Evolutionary conservation across 2,888 invertebrate species (phyloP), one percentile per base, ranked within the genome.

Genomic region (Epistrophe grossulariae): DNA sequence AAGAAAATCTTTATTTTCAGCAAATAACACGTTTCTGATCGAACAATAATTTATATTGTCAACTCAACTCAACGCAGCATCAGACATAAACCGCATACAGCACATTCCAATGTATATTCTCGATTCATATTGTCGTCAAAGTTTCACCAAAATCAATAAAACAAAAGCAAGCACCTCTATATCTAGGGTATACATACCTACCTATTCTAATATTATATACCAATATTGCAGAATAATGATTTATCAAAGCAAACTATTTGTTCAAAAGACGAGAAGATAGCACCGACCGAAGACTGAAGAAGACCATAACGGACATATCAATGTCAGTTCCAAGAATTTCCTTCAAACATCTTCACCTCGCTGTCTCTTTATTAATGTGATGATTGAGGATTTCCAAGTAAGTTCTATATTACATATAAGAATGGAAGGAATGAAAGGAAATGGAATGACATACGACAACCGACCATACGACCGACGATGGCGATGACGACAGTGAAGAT

Each of bases 1-100:
- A 66, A 19, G 17, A 68, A 68, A 50, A 19, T 35, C 35, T 38
- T 50, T 68, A 38, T 50, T 68, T 68, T 50, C 15, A 35, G 8
- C 50, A 68, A 68, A 68, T 19, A 68, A 68, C 68, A 68, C 68
- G 68, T 68, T 68, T 68, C 50, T 50, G 19, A 50, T 68, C 31
- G 50, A 68, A 19, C 68, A 50, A 68, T 68, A 50, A 24, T 24
- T 28, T 62, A 62, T 31, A 38, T 19, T 68, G 24, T n/a, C 35
- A 38, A 68, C 38, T 38, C 19, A 38, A 68, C 38, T n/a, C n/a
- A 40, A 40, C n/a, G n/a, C 19, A 68, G 28, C 24, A 19, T 7
- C 10, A 10, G 28, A 11, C 24, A 66, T 50, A 40, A 55, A 55
- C 35, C 70, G 4, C 38, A 70, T 35, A 55, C n/a, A 38, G 11